Conservation (phyloP, 2,797 vertebrate genomes). For the Paguma larvata region DNA sequence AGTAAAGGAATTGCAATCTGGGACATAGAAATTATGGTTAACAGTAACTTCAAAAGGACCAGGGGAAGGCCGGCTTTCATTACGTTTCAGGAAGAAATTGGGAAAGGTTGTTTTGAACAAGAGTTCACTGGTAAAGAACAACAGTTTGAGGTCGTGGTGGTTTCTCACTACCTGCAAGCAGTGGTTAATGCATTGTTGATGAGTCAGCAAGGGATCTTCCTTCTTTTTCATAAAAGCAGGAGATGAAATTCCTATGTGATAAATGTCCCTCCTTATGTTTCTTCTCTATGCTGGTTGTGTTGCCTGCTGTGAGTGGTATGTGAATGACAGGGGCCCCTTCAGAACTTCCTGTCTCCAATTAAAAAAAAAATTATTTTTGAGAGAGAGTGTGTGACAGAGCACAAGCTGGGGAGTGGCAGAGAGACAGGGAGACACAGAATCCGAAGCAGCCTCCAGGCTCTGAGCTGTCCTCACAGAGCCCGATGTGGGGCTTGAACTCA, state of each 20-base stretch:
- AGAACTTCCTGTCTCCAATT: neutral
- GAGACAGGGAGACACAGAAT: too few relatives aligned
- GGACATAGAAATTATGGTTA: neutral
- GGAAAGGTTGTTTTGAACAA: neutral
- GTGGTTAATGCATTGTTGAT: neutral
- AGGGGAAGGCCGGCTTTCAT: neutral
- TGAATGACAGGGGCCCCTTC: neutral
- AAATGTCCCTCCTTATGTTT: neutral
- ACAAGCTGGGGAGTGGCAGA: too few relatives aligned
- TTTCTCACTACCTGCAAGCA: neutral
- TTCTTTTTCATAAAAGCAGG: neutral
- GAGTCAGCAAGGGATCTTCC: neutral
- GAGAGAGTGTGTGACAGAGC: too few relatives aligned
- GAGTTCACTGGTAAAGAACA: neutral
- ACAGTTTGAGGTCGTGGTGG: neutral
- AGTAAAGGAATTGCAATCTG: neutral
- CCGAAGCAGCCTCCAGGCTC: too few relatives aligned
- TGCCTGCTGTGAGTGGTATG: neutral
- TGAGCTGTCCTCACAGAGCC: too few relatives aligned
- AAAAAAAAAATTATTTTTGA: too few relatives aligned
- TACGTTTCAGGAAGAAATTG: neutral
- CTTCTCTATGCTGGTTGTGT: neutral
- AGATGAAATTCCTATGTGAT: neutral
- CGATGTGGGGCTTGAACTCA: too few relatives aligned
- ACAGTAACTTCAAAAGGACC: neutral